Conservation (phyloP, 2,113 vertebrate species). For the Halcyon senegalensis region DNA sequence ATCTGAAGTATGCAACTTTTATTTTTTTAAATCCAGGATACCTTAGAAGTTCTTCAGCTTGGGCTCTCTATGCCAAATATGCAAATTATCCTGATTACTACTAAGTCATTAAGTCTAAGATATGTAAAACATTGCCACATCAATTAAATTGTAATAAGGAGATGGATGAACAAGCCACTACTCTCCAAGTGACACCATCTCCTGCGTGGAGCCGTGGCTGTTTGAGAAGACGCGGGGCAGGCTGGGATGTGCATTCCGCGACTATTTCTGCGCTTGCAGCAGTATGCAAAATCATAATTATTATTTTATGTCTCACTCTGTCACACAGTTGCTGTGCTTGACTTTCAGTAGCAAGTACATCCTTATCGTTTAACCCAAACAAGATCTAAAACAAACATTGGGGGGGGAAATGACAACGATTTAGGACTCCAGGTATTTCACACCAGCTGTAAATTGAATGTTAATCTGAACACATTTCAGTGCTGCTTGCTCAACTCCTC, state of each 20-base stretch:
- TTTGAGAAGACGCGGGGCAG: too few relatives aligned
- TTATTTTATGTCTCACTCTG: background rate
- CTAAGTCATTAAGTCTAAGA: background rate
- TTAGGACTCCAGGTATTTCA: background rate
- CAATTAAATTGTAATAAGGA: background rate
- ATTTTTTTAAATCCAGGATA: background rate
- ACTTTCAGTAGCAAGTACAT: background rate
- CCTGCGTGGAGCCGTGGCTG: background rate
- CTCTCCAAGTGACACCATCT: background rate
- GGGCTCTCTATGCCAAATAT: background rate
- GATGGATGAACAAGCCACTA: background rate
- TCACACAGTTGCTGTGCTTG: background rate
- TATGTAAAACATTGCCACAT: background rate
- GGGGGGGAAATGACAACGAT: background rate
- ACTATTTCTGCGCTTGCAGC: background rate
- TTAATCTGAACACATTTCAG: too few relatives aligned
- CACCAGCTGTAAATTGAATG: fast-evolving
- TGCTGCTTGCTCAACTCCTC: background rate
- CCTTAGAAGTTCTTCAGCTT: background rate
- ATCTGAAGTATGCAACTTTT: background rate
- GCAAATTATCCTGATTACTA: background rate
- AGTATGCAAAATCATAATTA: fast-evolving
- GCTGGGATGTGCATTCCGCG: background rate
- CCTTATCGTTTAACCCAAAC: background rate
- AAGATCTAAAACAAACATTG: background rate